A percentile compares a stretch with the other conserved stretches of the same genome.
These are phyloP conservation scores for Acanthochromis polyacanthus DNA, from an alignment of 2,113 vertebrate genomes.

Conservation along the genomic window DNA sequence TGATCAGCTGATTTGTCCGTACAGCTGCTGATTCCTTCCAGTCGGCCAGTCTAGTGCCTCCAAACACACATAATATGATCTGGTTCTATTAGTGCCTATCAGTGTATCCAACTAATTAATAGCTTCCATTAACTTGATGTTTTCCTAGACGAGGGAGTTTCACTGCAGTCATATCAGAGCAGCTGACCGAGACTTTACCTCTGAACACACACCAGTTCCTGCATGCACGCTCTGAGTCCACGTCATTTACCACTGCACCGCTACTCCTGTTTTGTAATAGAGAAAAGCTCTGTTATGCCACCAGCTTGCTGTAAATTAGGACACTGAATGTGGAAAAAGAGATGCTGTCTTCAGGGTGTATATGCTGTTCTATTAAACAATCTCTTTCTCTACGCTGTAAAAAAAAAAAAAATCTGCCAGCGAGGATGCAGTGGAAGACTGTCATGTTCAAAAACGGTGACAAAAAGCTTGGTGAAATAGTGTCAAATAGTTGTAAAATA, in stretches of 20 bases:
- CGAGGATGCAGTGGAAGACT: too few species aligned
- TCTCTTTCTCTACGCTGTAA: too few species aligned
- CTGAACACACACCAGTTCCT: not conserved
- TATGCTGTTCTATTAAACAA: not conserved
- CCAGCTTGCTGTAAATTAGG: conserved; percentile 20
- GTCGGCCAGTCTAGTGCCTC: not conserved
- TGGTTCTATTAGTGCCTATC: conserved; percentile 32
- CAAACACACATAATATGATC: conserved; percentile 1
- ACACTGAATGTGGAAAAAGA: not conserved
- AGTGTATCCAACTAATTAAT: conserved; percentile 72
- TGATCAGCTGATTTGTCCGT: not conserved
- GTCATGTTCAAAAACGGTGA: not conserved
- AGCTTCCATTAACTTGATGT: conserved; percentile 73
- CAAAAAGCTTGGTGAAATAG: too few species aligned
- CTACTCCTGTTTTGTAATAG: conserved; percentile 12
- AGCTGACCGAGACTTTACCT: conserved; percentile 61
- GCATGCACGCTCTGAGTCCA: not conserved
- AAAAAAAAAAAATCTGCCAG: too few species aligned
- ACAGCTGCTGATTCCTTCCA: not conserved
- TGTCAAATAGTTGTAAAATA: too few species aligned
- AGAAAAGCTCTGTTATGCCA: not conserved
- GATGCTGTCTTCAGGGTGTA: not conserved
- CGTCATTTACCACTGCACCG: not conserved
- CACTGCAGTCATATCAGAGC: conserved; percentile 39
- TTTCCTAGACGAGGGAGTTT: conserved; percentile 60